Evolutionary conservation across 2,888 invertebrate genomes (phyloP), one percentile per base, ranked within the genome.

Genomic region (Craniophora ligustri): DNA sequence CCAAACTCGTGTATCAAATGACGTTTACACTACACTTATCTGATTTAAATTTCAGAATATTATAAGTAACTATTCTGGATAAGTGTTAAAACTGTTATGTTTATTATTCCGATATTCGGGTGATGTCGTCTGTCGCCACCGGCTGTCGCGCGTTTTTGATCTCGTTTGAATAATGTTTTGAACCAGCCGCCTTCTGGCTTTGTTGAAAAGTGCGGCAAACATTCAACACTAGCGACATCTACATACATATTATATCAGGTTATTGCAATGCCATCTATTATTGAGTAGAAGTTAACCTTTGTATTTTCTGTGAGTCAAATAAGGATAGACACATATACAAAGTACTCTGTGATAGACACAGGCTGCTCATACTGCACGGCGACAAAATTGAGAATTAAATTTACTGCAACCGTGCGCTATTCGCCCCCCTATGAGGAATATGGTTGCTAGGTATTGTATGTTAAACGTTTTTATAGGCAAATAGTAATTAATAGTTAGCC

Each of bases 121-220:
- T 54, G 36, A 48, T 51, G 50, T 53, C 67, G 75, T 59, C 64
- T 63, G 73, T 74, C 78, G 75, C 85, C 78, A 75, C 82, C 86
- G 86, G 64, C 82, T 85, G 81, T 76, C 83, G 81, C 89, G 88
- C 85, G 87, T 81, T 90, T 90, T 91, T 88, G 88, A 85, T 86
- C 81, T 85, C 85, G 88, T 87, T 89, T 89, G 88, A 86, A 83
- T 85, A 81, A 74, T 78, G 83, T 84, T 91, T 92, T 88, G 82
- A 92, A 92, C 85, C 78, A 78, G 83, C 86, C 86, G 88, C 87
- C 81, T 79, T 69, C 56, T 53, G 49, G 34, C 35, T 51, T 30
- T 42, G 46, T 44, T 53, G 32, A 67, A 70, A 79, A 75, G 63
- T 58, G 77, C 73, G 77, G 71, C 58, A 66, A 75, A 63, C 32